Base-by-base conservation (phyloP, 92 coral and sea anemone species). In the Pocillopora meandrina region DNA sequence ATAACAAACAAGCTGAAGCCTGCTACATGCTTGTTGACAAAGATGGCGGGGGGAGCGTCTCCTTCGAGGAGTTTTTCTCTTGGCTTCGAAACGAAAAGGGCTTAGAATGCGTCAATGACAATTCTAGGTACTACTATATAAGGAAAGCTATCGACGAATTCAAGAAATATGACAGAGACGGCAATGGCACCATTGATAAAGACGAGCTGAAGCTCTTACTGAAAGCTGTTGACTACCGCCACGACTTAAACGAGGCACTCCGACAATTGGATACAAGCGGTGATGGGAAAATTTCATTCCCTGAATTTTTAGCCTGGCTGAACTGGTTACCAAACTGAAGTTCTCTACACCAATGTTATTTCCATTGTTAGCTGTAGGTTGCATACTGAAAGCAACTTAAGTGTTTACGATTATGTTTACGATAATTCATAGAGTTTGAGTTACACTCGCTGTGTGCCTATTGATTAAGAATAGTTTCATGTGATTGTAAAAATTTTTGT, bases 291-390 rank as follows among this genome's bases (percentile, higher is more conserved):
- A 90, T 95, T 68, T 95, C 98, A 7, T 95, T 95, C 80, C 79
- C 92, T 7, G 98, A 95, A 84, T 94, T 95, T 74, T 81, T 95
- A 57, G 88, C 86, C 34, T 95, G 95, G 94, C 91, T 94, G 66
- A 84, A 84, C 75, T 84, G 87, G 87, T 34, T 84, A 1, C 87
- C 87, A 56, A 84, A 84, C 36, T 84, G n/a, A 84, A 72, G 34
- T 58, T 55, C 52, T 35, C 20, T 70, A 20, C 55, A 13, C 23
- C 11, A 20, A 62, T 16, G 18, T 62, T 42, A 42, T 42, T 42
- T 42, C 52, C 8, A 42, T 26, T 26, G 31, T 42, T 42, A 42
- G 52, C 52, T 42, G 52, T 26, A 26, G 31, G 31, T 26, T 26
- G 31, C 31, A 26, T 26, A 26, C 31, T 26, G 31, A 26, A 26